These are phyloP conservation scores for Corynorhinus townsendii DNA, from an alignment of 2,113 vertebrate species.

Conservation along the genomic window DNA sequence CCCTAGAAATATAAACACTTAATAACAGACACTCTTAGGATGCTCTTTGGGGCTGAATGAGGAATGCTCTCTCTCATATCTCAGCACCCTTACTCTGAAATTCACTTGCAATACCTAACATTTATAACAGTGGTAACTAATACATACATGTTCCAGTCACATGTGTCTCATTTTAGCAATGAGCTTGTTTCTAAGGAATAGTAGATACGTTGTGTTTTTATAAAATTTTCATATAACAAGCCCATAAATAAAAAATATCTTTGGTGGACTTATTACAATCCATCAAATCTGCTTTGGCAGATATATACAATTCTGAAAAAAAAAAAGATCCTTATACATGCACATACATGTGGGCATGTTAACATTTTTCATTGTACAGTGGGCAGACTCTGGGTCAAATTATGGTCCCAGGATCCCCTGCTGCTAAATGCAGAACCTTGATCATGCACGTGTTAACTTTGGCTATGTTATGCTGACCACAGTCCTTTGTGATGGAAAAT, in stretches of 20 bases:
- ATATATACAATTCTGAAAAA: neutral
- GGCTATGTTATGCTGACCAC: neutral
- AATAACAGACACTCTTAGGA: neutral
- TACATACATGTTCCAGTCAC: no score
- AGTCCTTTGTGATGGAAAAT: neutral
- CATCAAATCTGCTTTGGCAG: neutral
- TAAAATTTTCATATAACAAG: neutral
- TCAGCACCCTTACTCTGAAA: neutral
- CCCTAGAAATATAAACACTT: neutral
- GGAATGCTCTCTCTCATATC: neutral
- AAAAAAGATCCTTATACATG: neutral
- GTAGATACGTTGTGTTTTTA: neutral
- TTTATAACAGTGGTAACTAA: neutral
- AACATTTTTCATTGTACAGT: neutral
- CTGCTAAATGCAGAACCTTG: neutral
- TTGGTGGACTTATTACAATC: neutral
- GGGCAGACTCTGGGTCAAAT: neutral
- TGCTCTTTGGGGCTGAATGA: neutral
- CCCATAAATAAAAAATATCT: neutral
- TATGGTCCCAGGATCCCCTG: no score
- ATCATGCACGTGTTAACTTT: neutral
- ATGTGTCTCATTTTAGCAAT: neutral
- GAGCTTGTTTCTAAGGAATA: neutral
- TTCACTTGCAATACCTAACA: neutral
- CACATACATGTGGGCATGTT: no score